A percentile compares a stretch with the other conserved stretches of the same genome.
These are phyloP conservation scores for Agraylea sexmaculata DNA, from an alignment of 1,140 invertebrate species.

Conservation along the genomic window DNA sequence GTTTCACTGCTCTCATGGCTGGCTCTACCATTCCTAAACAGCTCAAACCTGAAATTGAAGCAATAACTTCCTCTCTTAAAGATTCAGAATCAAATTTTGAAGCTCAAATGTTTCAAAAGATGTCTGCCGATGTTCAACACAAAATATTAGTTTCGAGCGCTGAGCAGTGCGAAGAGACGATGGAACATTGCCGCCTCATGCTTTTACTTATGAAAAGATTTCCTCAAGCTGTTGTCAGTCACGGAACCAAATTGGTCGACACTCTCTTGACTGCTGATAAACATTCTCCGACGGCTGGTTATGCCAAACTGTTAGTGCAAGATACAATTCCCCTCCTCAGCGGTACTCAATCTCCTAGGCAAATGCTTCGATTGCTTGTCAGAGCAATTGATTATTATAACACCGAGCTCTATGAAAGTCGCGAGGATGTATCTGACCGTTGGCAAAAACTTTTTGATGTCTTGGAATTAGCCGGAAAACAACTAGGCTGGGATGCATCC, in stretches of 20 bases:
- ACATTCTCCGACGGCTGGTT: slow-evolving; percentile 62
- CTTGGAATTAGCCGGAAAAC: slow-evolving; percentile 58
- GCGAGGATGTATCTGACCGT: slow-evolving; percentile 57
- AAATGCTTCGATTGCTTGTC: slow-evolving; percentile 49
- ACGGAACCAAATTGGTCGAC: slow-evolving; percentile 66
- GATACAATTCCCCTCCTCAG: slow-evolving; percentile 63
- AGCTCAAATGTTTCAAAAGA: slow-evolving; percentile 55
- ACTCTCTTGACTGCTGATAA: slow-evolving; percentile 65
- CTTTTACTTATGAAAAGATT: slow-evolving; percentile 68
- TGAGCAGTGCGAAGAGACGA: slow-evolving; percentile 74
- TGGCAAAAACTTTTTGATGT: slow-evolving; percentile 70
- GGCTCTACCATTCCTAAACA: slow-evolving; percentile 39
- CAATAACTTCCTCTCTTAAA: slow-evolving; percentile 61
- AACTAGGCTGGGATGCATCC: slow-evolving; percentile 67
- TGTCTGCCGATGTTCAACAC: slow-evolving; percentile 60
- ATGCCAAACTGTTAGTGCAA: slow-evolving; percentile 58
- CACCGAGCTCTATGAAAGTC: slow-evolving; percentile 50
- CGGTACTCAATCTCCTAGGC: slow-evolving; percentile 49
- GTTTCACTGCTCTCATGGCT: slow-evolving; percentile 51
- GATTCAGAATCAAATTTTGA: slow-evolving; percentile 41
- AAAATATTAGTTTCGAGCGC: slow-evolving; percentile 66
- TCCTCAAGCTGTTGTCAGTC: slow-evolving; percentile 61
- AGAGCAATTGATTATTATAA: slow-evolving; percentile 53
- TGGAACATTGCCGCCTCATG: slow-evolving; percentile 73
- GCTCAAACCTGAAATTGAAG: slow-evolving; percentile 70